phyloP scores from a whole-genome alignment of 2,797 vertebrate genomes.

The Darevskia nairensis region DNA sequence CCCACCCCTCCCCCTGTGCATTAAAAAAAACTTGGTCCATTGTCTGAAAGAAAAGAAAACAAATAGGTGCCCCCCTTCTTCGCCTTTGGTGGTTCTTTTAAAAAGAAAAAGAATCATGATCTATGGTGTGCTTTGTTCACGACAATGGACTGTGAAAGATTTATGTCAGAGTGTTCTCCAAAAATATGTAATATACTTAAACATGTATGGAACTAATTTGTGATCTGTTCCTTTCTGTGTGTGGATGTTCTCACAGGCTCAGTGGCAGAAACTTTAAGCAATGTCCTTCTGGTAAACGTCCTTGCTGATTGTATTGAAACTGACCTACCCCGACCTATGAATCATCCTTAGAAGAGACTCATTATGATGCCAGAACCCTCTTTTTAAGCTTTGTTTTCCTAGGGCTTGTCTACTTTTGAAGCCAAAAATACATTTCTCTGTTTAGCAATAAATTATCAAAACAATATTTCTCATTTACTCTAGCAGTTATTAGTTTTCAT shows the following conservation, averaged over 20 bases:
- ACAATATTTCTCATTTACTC: background rate
- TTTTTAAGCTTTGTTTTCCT: background rate
- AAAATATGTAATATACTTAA: background rate
- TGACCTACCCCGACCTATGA: background rate
- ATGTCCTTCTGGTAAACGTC: accelerated
- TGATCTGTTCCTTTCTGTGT: background rate
- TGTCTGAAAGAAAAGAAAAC: background rate
- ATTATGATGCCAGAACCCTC: background rate
- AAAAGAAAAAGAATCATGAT: background rate
- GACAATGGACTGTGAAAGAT: background rate
- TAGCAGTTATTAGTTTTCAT: background rate
- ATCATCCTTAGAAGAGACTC: background rate
- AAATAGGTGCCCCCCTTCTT: background rate
- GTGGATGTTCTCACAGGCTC: background rate
- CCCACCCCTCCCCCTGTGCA: too few species aligned
- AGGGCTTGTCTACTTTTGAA: background rate
- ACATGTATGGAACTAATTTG: background rate
- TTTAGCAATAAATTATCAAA: background rate
- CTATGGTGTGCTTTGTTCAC: background rate
- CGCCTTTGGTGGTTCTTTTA: background rate
- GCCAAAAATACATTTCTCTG: background rate
- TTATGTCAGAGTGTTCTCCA: constrained; percentile 6
- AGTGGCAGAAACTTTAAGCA: background rate
- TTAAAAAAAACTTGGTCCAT: background rate
- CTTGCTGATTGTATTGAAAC: background rate